Evolutionary conservation across 1,140 invertebrate species (phyloP), one percentile per base, ranked within the genome.

Genomic region (Megathymus violae): DNA sequence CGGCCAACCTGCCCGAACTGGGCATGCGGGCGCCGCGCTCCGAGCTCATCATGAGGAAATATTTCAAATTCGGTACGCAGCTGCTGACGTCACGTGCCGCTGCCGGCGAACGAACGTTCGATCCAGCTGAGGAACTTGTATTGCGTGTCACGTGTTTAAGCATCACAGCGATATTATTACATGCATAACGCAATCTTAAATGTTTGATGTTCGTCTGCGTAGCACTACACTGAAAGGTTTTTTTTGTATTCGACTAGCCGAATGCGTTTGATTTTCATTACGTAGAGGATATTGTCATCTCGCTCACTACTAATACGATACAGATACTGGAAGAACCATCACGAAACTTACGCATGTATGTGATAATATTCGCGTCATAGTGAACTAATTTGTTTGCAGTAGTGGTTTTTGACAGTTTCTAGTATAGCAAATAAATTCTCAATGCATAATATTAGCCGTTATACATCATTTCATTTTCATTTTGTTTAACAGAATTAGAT

Each of bases 11-110:
- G 74, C 84, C 84, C 69, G 76, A 78, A 74, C 80, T 86, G 78
- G 91, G 85, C 81, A 86, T 85, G 88, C 89, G 88, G 66, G 86
- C 82, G 64, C 86, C 80, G 27, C 54, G 69, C 80, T 91, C 87
- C 77, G 91, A 92, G 80, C 89, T 91, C 80, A 91, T 92, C 81
- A 88, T 92, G 80, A 90, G 91, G 84, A 91, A 92, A 89, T 92
- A 92, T 89, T 91, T 91, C 89, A 91, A 91, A 73, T 92, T 92
- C 76, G 89, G 91, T 92, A 90, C 80, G 88, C 72, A 71, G 64
- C 67, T 56, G 50, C 17, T 54, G 9, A 60, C 50, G 48, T 62
- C 61, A 56, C 71, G 51, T 63, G 64, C 70, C 65, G 63, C 58
- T 68, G 52, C 31, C 46, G 46, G 56, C 47, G 43, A 19, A 31